phyloP scores from a whole-genome alignment of 2,113 vertebrate species.

The Rhadina sibilatrix region DNA sequence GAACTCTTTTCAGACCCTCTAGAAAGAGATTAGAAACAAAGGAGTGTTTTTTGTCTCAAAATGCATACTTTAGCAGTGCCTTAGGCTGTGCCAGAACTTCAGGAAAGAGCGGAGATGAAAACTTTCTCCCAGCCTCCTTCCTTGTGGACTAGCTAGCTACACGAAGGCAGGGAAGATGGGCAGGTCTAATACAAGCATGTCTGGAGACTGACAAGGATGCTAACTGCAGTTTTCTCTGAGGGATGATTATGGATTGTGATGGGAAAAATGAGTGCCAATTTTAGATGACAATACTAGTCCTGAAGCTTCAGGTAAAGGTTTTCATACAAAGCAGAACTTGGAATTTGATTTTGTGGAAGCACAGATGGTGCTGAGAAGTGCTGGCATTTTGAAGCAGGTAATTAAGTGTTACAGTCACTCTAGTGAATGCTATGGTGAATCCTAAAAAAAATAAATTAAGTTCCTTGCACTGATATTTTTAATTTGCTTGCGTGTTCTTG shows the following conservation, averaged over 20 bases:
- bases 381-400: not conserved
- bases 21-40: not conserved
- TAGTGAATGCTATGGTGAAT: not conserved
- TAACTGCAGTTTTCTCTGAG: not conserved
- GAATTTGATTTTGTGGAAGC: not conserved
- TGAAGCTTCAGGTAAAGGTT: not conserved
- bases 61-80: not conserved
- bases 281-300: not conserved
- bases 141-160: not conserved
- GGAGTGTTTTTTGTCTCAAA: not conserved
- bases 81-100: not conserved
- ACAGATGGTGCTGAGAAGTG: not conserved
- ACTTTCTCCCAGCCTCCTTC: not conserved
- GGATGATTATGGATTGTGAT: not conserved
- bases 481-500: not conserved
- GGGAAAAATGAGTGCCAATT: not conserved
- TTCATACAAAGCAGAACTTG: not conserved
- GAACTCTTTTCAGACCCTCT: not conserved
- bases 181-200: not conserved
- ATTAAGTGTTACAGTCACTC: not conserved
- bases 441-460: not conserved
- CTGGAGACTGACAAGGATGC: not conserved
- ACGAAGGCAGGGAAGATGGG: not conserved
- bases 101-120: not conserved
- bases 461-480: not conserved